Conservation (phyloP, 2,888 invertebrate genomes). For the Germaria angustata region DNA sequence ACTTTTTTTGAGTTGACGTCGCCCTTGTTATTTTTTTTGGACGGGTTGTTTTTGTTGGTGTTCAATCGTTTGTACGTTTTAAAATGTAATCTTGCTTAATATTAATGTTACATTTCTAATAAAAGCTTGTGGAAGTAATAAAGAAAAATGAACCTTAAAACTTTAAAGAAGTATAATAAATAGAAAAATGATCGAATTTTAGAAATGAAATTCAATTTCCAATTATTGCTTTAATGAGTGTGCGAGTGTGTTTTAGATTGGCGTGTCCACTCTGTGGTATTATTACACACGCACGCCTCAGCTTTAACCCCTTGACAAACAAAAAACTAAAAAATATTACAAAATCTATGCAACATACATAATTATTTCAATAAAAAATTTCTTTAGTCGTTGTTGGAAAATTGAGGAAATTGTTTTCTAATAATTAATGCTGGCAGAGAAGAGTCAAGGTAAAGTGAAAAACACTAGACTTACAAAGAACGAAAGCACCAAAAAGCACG, state of each 20-base stretch:
- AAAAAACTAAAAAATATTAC: background rate
- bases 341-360: background rate
- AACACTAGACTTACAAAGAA: slow-evolving; percentile 23
- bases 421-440: slow-evolving; percentile 1
- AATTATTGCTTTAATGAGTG: background rate
- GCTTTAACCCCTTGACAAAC: slow-evolving; percentile 26
- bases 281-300: slow-evolving; percentile 61
- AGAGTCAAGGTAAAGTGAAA: slow-evolving; percentile 58
- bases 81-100: slow-evolving; percentile 14
- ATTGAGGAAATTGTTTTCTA: background rate
- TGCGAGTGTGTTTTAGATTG: slow-evolving; percentile 20
- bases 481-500: slow-evolving; percentile 1
- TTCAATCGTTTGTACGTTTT: slow-evolving; percentile 16
- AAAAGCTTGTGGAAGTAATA: background rate
- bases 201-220: too few species aligned
- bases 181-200: too few species aligned
- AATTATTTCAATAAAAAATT: background rate
- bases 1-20: slow-evolving; percentile 63
- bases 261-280: slow-evolving; percentile 50
- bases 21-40: slow-evolving; percentile 53
- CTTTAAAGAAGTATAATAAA: background rate
- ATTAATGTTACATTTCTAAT: background rate
- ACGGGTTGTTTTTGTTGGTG: slow-evolving; percentile 40
- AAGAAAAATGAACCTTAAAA: background rate
- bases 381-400: background rate